Conservation (phyloP, 1,140 invertebrate species). For the Armadillidium nasatum region DNA sequence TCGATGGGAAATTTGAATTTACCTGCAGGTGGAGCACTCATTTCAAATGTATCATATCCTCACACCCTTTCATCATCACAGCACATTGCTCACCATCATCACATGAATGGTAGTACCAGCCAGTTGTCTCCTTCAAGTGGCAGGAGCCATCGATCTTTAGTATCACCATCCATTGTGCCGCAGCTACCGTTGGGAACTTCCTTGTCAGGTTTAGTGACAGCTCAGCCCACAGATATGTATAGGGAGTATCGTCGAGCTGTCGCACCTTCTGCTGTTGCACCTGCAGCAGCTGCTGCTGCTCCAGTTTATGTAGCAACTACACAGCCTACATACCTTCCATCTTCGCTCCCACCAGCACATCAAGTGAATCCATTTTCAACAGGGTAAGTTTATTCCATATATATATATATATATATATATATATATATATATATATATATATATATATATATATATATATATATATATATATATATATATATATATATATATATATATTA, state of each 20-base stretch:
- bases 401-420: no score
- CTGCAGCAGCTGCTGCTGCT: conserved; percentile 45
- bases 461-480: no score
- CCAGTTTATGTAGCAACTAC: conserved; percentile 60
- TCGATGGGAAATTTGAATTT: no score
- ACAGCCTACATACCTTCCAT: conserved; percentile 55
- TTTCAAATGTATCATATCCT: conserved; percentile 18
- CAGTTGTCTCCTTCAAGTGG: background rate
- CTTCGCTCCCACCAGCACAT: conserved; percentile 45
- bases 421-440: no score
- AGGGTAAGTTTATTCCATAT: conserved; percentile 44
- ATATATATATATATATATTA: no score
- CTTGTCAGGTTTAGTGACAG: background rate
- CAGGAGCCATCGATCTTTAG: background rate
- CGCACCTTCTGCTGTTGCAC: conserved; percentile 29
- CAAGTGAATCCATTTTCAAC: conserved; percentile 47
- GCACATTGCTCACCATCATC: no score
- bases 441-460: no score
- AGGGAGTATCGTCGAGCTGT: conserved; percentile 39
- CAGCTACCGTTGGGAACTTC: background rate
- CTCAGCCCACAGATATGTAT: conserved; percentile 36
- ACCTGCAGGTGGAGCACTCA: no score
- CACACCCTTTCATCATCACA: conserved; percentile 9
- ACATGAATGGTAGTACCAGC: background rate
- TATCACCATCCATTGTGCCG: background rate